Base-by-base conservation (phyloP, 2,888 invertebrate species). In the Eurytoma adleriae region DNA sequence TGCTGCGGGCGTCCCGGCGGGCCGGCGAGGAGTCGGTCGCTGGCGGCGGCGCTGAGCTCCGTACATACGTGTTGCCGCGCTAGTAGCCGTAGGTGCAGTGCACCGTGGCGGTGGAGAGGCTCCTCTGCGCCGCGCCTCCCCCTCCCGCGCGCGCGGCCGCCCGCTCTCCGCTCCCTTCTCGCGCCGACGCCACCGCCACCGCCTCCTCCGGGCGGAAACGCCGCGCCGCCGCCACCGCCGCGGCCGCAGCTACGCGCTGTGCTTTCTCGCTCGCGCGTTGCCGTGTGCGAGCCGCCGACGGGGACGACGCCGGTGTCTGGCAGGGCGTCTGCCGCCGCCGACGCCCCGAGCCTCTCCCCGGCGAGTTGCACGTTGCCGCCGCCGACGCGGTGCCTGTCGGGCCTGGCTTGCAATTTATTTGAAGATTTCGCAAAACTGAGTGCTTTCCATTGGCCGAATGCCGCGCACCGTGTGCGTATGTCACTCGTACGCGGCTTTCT, bases 1-100 rank as follows among this genome's bases (percentile, higher is more conserved):
- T 30, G 30, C 30, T 40, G 40, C 40, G 40, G 40, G 40, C 40
- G 40, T 40, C 20, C 48, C 18, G 57, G 48, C 62, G 79, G 40
- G 74, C 20, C 54, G 56, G 59, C 27, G 68, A 75, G 40, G 40
- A 40, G 40, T 10, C 40, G 10, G 40, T 40, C 40, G 40, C 40
- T 40, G 40, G 40, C 40, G 40, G 67, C 66, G 68, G 61, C 57
- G 24, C 27, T 48, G 50, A 57, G 74, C 48, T 40, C 40, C 56
- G 68, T 69, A 54, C 66, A 61, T 67, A 75, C 79, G 86, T 87
- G 86, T 85, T 85, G 83, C 85, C 85, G 82, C 86, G 88, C 85
- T 86, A 87, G 87, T 86, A 82, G 86, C 84, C 87, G 87, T 85
- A 82, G 86, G 84, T 86, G 86, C 86, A 88, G 87, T 85, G 86